Evolutionary conservation across 2,113 vertebrate species (phyloP).

Genomic region (Phainopepla nitens): DNA sequence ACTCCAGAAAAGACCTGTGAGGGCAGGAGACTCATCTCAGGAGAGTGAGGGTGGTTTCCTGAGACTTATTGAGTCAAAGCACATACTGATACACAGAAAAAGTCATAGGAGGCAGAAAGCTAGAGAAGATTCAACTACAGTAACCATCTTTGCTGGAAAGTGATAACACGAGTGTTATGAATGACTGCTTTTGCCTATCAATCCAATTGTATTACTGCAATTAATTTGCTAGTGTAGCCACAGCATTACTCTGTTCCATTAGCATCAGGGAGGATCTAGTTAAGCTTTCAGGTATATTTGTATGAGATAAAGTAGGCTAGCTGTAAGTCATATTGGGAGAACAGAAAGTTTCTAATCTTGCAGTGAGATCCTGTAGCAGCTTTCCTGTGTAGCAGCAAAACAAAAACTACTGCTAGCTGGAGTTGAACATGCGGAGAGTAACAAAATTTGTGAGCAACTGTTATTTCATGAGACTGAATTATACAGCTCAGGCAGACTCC

Average conservation of each 20-base stretch:
- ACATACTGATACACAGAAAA: not conserved
- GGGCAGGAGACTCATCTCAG: not conserved
- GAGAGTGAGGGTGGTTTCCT: not conserved
- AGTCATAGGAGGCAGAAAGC: not conserved
- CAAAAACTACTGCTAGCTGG: not conserved
- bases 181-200: not conserved
- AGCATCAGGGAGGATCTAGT: not conserved
- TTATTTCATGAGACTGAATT: not conserved
- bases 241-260: not conserved
- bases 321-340: not conserved
- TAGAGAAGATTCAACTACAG: not conserved
- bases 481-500: not conserved
- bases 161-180: not conserved
- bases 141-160: not conserved
- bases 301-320: not conserved
- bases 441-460: not conserved
- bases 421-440: not conserved
- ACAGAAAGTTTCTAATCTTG: not conserved
- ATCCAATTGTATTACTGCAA: not conserved
- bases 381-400: not conserved
- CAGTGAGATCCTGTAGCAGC: not conserved
- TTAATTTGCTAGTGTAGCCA: not conserved
- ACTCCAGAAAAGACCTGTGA: not conserved
- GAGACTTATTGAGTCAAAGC: not conserved
- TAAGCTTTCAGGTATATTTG: not conserved